Evolutionary conservation across 2,888 invertebrate species (phyloP), one percentile per base, ranked within the genome.

Genomic region (Erebia palarica): DNA sequence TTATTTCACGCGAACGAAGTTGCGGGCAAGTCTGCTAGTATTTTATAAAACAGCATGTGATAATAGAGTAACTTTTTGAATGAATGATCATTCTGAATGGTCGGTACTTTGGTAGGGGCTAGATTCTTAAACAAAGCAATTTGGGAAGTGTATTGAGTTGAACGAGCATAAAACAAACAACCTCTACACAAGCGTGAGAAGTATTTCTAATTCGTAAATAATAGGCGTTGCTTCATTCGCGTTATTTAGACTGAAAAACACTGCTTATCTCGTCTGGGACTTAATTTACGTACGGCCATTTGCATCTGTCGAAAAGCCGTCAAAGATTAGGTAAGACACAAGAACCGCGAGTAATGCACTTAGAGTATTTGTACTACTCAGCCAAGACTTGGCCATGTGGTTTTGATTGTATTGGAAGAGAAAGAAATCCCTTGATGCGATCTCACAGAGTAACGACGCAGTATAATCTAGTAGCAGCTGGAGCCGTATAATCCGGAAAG

Each of bases 191-290:
- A 70, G 71, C 75, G 75, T 75, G 75, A 55, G 75, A 75, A 69
- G 57, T 71, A 67, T 75, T 72, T 72, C 75, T 78, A 77, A 77
- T 75, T 77, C 67, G 74, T 76, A 73, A 77, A 78, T 78, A 76
- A 77, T 77, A 69, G 73, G 60, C 18, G 61, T 78, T 78, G 76
- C 78, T 66, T 68, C 75, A 78, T 73, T 73, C 66, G 27, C 60
- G 74, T 73, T 74, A 74, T 76, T 75, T 64, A 72, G 70, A 77
- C 68, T 73, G 71, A 74, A 75, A 75, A 75, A 72, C 73, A 71
- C 65, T 70, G 69, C 70, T 75, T 75, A 75, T 75, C 74, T 73
- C 16, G 61, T 47, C 72, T 51, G 44, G 66, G 66, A 68, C 65
- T 47, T 72, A 70, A 72, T 73, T 73, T 69, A 53, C 65, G 42